A percentile compares a stretch with the other conserved stretches of the same genome.
These are phyloP conservation scores for Contarinia nasturtii DNA, from an alignment of 1,140 invertebrate species.

Conservation along the genomic window DNA sequence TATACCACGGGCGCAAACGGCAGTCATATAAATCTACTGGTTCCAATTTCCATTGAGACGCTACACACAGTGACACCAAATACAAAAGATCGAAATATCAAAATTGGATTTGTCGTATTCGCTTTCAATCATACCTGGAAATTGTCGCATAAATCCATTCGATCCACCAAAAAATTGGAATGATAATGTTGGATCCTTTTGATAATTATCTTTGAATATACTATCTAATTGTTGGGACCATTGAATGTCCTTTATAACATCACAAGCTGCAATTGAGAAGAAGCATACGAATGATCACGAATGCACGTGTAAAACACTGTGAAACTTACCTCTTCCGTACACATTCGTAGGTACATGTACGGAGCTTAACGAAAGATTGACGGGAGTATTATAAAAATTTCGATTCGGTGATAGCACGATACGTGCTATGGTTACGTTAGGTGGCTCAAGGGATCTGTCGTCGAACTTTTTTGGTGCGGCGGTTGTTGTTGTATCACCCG, in stretches of 20 bases:
- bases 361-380: slow-evolving; percentile 69
- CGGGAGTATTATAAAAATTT: slow-evolving; percentile 60
- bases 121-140: slow-evolving; percentile 49
- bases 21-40: slow-evolving; percentile 76
- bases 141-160: slow-evolving; percentile 87
- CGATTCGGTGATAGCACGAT: slow-evolving; percentile 42
- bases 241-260: slow-evolving; percentile 45
- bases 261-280: slow-evolving; percentile 30
- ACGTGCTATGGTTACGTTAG: slow-evolving; percentile 28
- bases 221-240: slow-evolving; percentile 76
- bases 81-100: too few species aligned
- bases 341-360: slow-evolving; percentile 94
- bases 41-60: slow-evolving; percentile 46
- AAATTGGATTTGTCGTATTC: slow-evolving; percentile 1
- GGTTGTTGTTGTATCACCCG: slow-evolving; percentile 23
- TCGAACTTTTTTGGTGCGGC: slow-evolving; percentile 26
- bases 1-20: slow-evolving; percentile 80
- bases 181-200: slow-evolving; percentile 68
- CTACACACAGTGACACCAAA: slow-evolving; percentile 20
- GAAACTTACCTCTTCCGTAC: slow-evolving; percentile 60
- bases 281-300: background rate
- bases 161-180: slow-evolving; percentile 97
- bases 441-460: slow-evolving; percentile 28
- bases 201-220: slow-evolving; percentile 74
- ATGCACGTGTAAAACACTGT: slow-evolving; percentile 1